A percentile compares a stretch with the other conserved stretches of the same genome.
Conservation (phyloP, 2,113 vertebrate genomes). For the Balaeniceps rex region DNA sequence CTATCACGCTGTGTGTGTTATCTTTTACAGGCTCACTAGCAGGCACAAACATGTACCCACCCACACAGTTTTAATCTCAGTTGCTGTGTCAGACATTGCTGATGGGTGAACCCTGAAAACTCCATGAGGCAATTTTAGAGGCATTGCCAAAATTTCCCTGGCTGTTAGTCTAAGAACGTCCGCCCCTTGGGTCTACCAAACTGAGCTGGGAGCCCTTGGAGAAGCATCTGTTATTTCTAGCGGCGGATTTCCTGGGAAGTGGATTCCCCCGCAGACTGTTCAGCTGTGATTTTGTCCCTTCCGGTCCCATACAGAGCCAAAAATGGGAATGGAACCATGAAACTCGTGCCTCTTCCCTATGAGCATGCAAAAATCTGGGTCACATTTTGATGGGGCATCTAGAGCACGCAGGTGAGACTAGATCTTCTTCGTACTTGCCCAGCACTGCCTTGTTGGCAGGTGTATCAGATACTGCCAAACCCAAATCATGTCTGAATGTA, state of each 20-base stretch:
- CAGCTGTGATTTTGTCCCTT: neutral
- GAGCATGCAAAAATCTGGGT: neutral
- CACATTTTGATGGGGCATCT: neutral
- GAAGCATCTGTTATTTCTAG: neutral
- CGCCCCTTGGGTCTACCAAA: neutral
- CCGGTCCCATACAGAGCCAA: neutral
- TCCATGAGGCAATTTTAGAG: neutral
- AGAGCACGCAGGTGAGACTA: neutral
- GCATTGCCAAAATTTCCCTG: neutral
- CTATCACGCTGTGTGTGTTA: neutral
- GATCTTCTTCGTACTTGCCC: neutral
- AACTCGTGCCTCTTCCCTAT: rapidly evolving
- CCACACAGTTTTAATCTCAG: neutral
- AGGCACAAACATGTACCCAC: constrained; percentile 11
- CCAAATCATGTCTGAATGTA: neutral
- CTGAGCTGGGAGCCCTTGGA: neutral
- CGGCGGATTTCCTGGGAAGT: neutral
- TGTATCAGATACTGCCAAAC: neutral
- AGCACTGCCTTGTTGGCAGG: neutral
- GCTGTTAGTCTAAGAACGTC: neutral
- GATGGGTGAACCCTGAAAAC: constrained; percentile 20
- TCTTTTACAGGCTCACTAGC: constrained; percentile 4
- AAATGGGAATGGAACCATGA: neutral
- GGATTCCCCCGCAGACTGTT: neutral
- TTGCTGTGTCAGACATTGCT: constrained; percentile 25